Percentiles rank a stretch among this genome's conserved stretches.
phyloP scores from a whole-genome alignment of 2,888 invertebrate genomes.

The Amorpha juglandis region DNA sequence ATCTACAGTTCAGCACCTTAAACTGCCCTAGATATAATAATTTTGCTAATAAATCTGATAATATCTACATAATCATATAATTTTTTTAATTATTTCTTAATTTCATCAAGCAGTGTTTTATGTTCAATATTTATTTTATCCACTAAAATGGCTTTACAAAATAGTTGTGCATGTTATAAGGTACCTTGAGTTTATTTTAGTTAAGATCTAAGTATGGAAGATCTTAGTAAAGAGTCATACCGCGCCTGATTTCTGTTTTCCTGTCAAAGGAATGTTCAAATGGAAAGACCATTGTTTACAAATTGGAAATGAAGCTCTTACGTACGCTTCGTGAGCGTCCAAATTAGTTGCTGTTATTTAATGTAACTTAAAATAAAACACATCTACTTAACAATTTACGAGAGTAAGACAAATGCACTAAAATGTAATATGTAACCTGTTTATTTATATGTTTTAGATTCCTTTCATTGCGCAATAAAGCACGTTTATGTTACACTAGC shows the following conservation, averaged over 20 bases:
- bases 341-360: conserved; percentile 7
- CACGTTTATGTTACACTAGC: conserved; percentile 33
- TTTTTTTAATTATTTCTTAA: no score
- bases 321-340: background rate
- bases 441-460: conserved; percentile 28
- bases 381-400: conserved; percentile 17
- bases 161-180: no score
- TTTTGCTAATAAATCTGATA: no score
- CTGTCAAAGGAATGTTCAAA: background rate
- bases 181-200: no score
- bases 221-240: background rate
- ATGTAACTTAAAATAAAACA: conserved; percentile 8
- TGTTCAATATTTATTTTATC: no score
- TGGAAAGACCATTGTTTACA: conserved; percentile 11
- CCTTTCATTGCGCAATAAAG: conserved; percentile 31
- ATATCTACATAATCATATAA: no score
- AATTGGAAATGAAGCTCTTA: background rate
- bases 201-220: no score
- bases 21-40: no score
- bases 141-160: no score
- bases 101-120: no score
- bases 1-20: no score
- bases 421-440: conserved; percentile 26
- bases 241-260: background rate
- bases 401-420: conserved; percentile 28